A percentile compares a stretch with the other conserved stretches of the same genome.
Evolutionary conservation across 1,140 invertebrate genomes (phyloP).

Genomic region (Physella acuta): DNA sequence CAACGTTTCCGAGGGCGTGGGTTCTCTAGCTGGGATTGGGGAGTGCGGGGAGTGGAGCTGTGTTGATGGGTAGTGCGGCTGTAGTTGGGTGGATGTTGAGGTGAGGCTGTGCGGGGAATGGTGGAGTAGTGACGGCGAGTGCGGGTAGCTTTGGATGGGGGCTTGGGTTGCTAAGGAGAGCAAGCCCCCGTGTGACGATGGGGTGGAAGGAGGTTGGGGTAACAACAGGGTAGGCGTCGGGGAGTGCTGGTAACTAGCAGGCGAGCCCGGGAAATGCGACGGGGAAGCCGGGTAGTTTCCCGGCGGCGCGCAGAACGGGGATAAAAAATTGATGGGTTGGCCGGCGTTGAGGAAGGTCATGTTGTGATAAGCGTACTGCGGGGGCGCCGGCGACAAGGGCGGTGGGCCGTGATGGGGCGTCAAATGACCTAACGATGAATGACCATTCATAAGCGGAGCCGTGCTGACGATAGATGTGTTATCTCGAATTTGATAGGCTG

Average conservation of each 20-base stretch:
- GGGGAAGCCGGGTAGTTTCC: slow-evolving; percentile 43
- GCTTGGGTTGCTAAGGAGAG: neutral
- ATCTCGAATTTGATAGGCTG: neutral
- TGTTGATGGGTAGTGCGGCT: slow-evolving; percentile 9
- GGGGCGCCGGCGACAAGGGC: slow-evolving; percentile 3
- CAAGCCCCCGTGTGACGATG: neutral
- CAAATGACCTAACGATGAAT: slow-evolving; percentile 21
- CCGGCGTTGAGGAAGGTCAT: slow-evolving; percentile 27
- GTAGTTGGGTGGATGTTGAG: neutral
- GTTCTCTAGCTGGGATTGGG: slow-evolving; percentile 26
- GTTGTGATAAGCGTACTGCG: slow-evolving; percentile 33
- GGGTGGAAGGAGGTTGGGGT: slow-evolving; percentile 8
- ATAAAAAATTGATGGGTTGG: slow-evolving; percentile 31
- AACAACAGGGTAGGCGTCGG: slow-evolving; percentile 29
- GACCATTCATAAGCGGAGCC: slow-evolving; percentile 25
- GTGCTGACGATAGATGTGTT: slow-evolving; percentile 29
- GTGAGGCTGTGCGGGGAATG: slow-evolving; percentile 5
- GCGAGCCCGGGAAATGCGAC: slow-evolving; percentile 45
- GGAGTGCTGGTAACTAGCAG: slow-evolving; percentile 31
- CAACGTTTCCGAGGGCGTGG: slow-evolving; percentile 28
- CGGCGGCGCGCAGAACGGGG: slow-evolving; percentile 57
- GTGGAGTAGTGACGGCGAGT: slow-evolving; percentile 1
- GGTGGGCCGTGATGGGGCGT: slow-evolving; percentile 27
- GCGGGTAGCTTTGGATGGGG: slow-evolving; percentile 1
- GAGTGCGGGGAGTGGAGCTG: slow-evolving; percentile 26